Base-by-base conservation (phyloP, 2,113 vertebrate species). In the Sakesphorus luctuosus region DNA sequence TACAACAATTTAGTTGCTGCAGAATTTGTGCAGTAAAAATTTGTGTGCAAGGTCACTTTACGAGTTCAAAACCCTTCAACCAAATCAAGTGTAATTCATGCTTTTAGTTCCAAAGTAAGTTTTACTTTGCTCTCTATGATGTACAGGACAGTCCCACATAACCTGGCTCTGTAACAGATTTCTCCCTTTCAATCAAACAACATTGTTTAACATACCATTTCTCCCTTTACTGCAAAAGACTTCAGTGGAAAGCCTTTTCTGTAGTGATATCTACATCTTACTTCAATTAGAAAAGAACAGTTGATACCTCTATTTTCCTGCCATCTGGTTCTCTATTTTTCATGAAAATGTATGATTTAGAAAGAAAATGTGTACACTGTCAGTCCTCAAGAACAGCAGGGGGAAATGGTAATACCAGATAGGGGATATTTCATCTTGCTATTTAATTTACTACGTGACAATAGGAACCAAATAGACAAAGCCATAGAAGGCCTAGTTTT, bases 251-350 rank as follows among this genome's bases (percentile, higher is more conserved):
- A 87, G 81, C 29, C 82, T 84, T 68, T 62, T 81, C 52, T 78
- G 6, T 1, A 81, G 46, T 28, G 38, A 16, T 40, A 93, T 23
- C 33, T 63, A 78, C 35, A 81, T 52, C 26, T 55, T 83, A 75
- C 44, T 93, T 91, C 80, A 71, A 40, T 28, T 58, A 89, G 35
- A 84, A 84, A 80, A 84, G 79, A 86, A 78, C 13, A 58, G 52
- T 84, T 11, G 4, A 72, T 58, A 49, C 2, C 10, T 13, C 28
- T 84, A 43, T 61, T 91, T 87, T 81, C 84, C n/a, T 69, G 65
- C 36, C 86, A 94, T 63, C 83, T 89, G 80, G 47, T 86, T 55
- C 88, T 86, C 68, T 74, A 33, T 43, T 80, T 88, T 69, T 90
- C 65, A 90, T 55, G 36, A 73, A 94, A 92, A 90, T 63, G 20